Evolutionary conservation across 1,140 invertebrate species (phyloP).

Genomic region (Caenorhabditis elegans): WBcel235 BX284604.4:6877501-6878000

Average conservation of each 20-base stretch:
- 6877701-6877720: conserved; percentile 45
- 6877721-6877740: conserved; percentile 72
- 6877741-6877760: conserved; percentile 82
- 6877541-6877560: conserved; percentile 85
- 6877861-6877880: conserved; percentile 74
- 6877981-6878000: conserved; percentile 85
- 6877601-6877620: background rate
- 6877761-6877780: conserved; percentile 72
- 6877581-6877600: conserved; percentile 67
- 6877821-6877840: conserved; percentile 33
- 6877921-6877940: conserved; percentile 78
- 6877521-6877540: conserved; percentile 71
- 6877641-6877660: conserved; percentile 45
- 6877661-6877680: conserved; percentile 27
- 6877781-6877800: background rate
- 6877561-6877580: conserved; percentile 84
- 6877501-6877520: conserved; percentile 79
- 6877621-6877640: conserved; percentile 43
- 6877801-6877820: conserved; percentile 10
- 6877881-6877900: too few species aligned
- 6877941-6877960: conserved; percentile 45
- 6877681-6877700: conserved; percentile 51
- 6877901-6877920: conserved; percentile 86
- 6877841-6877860: background rate
- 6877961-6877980: conserved; percentile 58